Base-by-base conservation (phyloP, 2,797 vertebrate species). In the Sebastes iracundus region DNA sequence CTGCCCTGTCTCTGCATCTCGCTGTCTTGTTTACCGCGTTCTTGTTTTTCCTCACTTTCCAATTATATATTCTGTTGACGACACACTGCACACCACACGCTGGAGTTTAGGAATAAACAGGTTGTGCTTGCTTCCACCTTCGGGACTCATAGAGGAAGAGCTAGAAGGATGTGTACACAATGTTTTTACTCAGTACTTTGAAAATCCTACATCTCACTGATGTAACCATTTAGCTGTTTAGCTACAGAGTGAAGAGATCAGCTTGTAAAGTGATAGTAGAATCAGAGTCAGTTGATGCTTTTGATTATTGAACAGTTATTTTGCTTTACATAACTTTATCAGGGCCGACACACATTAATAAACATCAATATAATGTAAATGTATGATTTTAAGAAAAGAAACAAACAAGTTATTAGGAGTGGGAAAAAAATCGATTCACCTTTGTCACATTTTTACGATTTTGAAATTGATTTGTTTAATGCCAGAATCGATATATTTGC, bases 1-100 rank as follows among this genome's bases (percentile, higher is more conserved):
- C 23, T 55, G 42, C 33, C 27, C 23, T 22, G 18, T 16, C 2
- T 16, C 78, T 62, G 33, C 25, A 46, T 55, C 53, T 16, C 52
- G 59, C 75, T 55, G 22, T 78, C 20, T 59, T 80, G 62, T 79
- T 75, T 69, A 23, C 38, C 9, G 33, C 63, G n/a, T 46, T 80
- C 30, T 61, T 70, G 49, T 62, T 73, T 67, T 78, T 59, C 22
- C 9, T n/a, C 13, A 12, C 33, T 65, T 71, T 46, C 53, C n/a
- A 71, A 69, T 68, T 56, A 56, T n/a, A 52, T 27, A 60, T 70
- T 73, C 28, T 75, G 67, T 46, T 69, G 52, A 62, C n/a, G 25
- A 62, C 35, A 46, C 8, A 23, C 2, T 20, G 46, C 53, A 75
- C 14, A 2, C 23, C 23, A 28, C 30, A 62, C 33, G 53, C 55